These are phyloP conservation scores for Operophtera brumata DNA, from an alignment of 2,888 invertebrate genomes.

Conservation along the genomic window DNA sequence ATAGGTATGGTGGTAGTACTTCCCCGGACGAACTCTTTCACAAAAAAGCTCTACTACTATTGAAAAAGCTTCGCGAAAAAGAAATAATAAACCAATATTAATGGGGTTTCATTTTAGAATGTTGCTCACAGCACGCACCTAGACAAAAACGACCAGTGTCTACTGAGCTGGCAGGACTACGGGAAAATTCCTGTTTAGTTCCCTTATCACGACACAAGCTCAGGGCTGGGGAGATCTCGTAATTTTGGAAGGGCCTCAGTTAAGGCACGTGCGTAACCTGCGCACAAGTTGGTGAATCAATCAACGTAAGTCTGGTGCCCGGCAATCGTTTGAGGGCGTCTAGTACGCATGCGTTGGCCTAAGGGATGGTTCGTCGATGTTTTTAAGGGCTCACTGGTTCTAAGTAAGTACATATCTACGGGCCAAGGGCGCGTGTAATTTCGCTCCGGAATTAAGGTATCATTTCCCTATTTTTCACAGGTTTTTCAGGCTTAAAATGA, in stretches of 20 bases:
- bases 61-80: constrained; percentile 26
- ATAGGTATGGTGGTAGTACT: no score
- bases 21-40: no score
- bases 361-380: constrained; percentile 53
- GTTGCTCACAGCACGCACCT: constrained; percentile 45
- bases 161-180: constrained; percentile 41
- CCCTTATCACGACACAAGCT: neutral
- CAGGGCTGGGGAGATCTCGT: constrained; percentile 34
- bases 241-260: constrained; percentile 53
- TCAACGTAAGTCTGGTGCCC: constrained; percentile 68
- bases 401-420: constrained; percentile 9
- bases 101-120: constrained; percentile 45
- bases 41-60: no score
- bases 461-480: neutral
- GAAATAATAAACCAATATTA: no score
- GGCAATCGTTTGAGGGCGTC: constrained; percentile 52
- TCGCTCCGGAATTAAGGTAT: constrained; percentile 5
- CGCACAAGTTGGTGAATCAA: constrained; percentile 77
- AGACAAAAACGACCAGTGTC: constrained; percentile 42
- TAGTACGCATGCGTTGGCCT: constrained; percentile 62
- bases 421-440: constrained; percentile 17
- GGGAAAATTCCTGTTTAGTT: neutral
- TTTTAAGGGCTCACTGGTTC: constrained; percentile 29
- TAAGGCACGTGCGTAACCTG: constrained; percentile 59
- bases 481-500: neutral